Conservation (phyloP, 2,113 vertebrate genomes). For the Erpornis zantholeuca region DNA sequence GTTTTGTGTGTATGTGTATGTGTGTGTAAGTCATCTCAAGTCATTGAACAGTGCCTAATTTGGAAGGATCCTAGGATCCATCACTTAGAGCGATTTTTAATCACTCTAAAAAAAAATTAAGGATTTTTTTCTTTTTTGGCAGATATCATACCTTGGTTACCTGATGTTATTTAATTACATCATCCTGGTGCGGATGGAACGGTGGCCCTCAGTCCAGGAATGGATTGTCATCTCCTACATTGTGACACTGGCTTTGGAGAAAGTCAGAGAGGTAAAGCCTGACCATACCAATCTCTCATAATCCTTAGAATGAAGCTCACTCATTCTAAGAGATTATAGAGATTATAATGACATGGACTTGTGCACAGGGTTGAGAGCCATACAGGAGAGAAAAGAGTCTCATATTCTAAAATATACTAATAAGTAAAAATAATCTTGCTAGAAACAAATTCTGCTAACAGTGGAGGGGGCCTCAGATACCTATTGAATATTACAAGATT, state of each 20-base stretch:
- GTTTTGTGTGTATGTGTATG: neutral
- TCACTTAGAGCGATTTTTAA: neutral
- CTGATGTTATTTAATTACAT: conserved; percentile 96
- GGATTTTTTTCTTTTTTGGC: neutral
- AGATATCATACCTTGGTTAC: conserved; percentile 94
- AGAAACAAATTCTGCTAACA: neutral
- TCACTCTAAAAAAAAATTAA: no score
- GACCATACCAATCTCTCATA: neutral
- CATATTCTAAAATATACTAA: neutral
- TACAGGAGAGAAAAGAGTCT: neutral
- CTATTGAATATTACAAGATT: neutral
- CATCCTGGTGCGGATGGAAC: conserved; percentile 95
- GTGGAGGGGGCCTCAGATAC: neutral
- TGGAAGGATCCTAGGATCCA: neutral
- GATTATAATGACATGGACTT: neutral
- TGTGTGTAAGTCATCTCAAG: neutral
- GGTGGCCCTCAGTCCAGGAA: conserved; percentile 91
- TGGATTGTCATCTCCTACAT: conserved; percentile 97
- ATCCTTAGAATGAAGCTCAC: neutral
- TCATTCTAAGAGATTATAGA: neutral
- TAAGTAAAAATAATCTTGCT: neutral
- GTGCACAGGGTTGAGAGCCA: neutral
- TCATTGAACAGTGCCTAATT: neutral
- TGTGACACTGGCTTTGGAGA: conserved; percentile 90
- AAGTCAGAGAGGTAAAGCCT: conserved; percentile 89